Percentiles rank a stretch among this genome's conserved stretches.
Conservation (phyloP, 2,797 vertebrate species). For the Delichon dasypus region DNA sequence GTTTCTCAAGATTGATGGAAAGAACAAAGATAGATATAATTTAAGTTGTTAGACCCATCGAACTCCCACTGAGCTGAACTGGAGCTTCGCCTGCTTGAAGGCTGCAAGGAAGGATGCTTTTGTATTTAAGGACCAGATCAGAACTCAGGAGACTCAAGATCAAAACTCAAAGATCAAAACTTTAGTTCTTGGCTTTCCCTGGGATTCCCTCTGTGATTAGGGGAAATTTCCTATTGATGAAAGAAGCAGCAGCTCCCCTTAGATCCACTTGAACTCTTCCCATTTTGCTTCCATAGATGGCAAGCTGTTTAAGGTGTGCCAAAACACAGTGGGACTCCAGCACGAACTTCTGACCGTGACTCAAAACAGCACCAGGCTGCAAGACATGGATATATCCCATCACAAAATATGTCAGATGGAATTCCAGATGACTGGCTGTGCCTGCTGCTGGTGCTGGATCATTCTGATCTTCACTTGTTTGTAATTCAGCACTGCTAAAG, state of each 20-base stretch:
- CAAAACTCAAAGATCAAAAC: not conserved
- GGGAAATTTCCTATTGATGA: not conserved
- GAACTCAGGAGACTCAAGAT: not conserved
- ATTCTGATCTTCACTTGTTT: not conserved
- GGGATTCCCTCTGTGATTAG: not conserved
- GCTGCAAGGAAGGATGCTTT: constrained; percentile 12
- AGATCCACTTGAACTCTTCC: not conserved
- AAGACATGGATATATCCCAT: not conserved
- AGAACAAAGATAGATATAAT: constrained; percentile 16
- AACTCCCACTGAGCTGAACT: not conserved
- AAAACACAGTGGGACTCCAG: not conserved
- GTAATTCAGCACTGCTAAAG: not conserved
- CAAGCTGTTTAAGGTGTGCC: not conserved
- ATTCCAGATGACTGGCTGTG: not conserved
- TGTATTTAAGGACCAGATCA: not conserved
- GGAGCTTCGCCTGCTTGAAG: not conserved
- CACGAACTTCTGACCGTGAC: not conserved
- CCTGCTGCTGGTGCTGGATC: not conserved
- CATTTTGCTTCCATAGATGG: not conserved
- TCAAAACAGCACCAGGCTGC: not conserved
- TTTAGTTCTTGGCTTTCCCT: not conserved
- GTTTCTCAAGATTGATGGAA: not conserved
- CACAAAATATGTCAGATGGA: not conserved
- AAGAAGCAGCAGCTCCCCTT: not conserved
- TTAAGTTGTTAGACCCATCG: not conserved